Percentiles rank a stretch among this genome's conserved stretches.
Conservation (phyloP, 2,797 vertebrate genomes). For the Scomberomorus guttatus region DNA sequence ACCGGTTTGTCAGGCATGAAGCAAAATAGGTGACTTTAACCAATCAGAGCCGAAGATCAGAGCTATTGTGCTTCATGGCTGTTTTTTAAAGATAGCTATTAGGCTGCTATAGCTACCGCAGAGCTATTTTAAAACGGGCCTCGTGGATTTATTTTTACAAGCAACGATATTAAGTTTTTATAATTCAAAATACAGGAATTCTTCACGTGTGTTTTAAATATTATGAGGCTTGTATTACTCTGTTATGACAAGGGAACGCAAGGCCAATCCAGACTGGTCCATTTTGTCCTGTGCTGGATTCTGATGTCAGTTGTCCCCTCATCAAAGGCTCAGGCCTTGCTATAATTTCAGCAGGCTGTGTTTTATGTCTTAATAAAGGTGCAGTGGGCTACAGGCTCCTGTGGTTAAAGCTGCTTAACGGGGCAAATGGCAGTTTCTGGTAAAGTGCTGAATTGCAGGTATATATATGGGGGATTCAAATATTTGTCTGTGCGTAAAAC, state of each 20-base stretch:
- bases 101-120: background rate
- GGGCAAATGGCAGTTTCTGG: constrained; percentile 30
- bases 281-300: constrained; percentile 28
- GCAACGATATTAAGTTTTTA: background rate
- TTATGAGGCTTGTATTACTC: background rate
- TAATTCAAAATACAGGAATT: constrained; percentile 2
- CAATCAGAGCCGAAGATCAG: constrained; percentile 51
- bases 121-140: background rate
- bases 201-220: constrained; percentile 2
- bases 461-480: background rate
- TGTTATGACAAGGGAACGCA: background rate
- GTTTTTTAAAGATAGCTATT: constrained; percentile 6
- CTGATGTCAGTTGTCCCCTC: constrained; percentile 33
- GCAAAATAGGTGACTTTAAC: constrained; percentile 53
- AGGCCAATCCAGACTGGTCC: constrained; percentile 8
- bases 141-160: background rate
- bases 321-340: constrained; percentile 37
- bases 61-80: constrained; percentile 20
- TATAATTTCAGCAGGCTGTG: constrained; percentile 42
- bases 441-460: constrained; percentile 39
- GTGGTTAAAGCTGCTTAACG: constrained; percentile 29
- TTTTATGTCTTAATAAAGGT: constrained; percentile 62
- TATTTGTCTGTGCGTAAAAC: constrained; percentile 46
- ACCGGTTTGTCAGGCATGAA: constrained; percentile 19
- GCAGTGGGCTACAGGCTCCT: constrained; percentile 33